A percentile compares a stretch with the other conserved stretches of the same genome.
Evolutionary conservation across 2,113 vertebrate species (phyloP).

Genomic region (Lepisosteus oculatus): DNA sequence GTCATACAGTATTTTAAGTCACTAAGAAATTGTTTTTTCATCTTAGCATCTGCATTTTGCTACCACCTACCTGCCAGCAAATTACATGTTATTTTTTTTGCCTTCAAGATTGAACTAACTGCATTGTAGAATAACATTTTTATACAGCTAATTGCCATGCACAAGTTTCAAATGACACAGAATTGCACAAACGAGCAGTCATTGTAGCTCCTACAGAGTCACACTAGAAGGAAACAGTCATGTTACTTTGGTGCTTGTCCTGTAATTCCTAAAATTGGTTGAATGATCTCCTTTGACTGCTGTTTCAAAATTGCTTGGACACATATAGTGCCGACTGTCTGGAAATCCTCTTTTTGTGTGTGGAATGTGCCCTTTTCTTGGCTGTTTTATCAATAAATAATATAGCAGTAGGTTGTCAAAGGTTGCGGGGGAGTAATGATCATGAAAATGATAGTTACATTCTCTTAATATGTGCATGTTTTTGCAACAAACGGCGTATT

Average conservation of each 20-base stretch:
- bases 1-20: slow-evolving; percentile 1
- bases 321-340: too few relatives aligned
- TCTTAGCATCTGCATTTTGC: slow-evolving; percentile 5
- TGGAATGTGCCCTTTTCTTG: neutral
- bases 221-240: neutral
- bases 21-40: slow-evolving; percentile 4
- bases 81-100: slow-evolving; percentile 2
- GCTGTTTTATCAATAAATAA: slow-evolving; percentile 25
- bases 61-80: slow-evolving; percentile 5
- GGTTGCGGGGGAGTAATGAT: slow-evolving; percentile 25
- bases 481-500: too few relatives aligned
- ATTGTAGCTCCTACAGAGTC: too few relatives aligned
- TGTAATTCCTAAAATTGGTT: neutral
- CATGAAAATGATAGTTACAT: neutral
- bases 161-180: neutral
- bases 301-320: too few relatives aligned
- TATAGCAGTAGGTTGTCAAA: slow-evolving; percentile 54
- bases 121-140: neutral
- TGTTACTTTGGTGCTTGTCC: neutral
- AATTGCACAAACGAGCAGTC: neutral
- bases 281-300: neutral
- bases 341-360: too few relatives aligned
- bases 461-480: slow-evolving; percentile 30
- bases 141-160: neutral
- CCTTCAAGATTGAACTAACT: neutral